Conservation (phyloP, 2,113 vertebrate genomes). For the Alosa alosa region DNA sequence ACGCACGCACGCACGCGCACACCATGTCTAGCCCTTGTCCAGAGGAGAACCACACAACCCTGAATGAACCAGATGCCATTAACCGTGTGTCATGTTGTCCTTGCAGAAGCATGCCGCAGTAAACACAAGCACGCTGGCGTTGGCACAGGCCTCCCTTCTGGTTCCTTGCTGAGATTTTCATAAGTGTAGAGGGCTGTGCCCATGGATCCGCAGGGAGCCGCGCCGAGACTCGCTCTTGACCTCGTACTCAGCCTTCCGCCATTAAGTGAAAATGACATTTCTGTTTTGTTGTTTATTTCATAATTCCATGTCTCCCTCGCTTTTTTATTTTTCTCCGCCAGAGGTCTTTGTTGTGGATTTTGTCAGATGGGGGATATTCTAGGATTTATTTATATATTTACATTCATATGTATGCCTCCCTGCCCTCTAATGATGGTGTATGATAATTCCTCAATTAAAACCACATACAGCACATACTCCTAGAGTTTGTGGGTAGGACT, state of each 20-base stretch:
- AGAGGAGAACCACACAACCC: background rate
- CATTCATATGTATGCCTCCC: slow-evolving; percentile 12
- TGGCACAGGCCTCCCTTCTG: background rate
- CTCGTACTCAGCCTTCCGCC: background rate
- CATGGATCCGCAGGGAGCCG: background rate
- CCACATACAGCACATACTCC: slow-evolving; percentile 25
- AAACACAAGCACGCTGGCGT: slow-evolving; percentile 33
- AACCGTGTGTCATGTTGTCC: slow-evolving; percentile 19
- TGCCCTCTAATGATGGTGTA: slow-evolving; percentile 38
- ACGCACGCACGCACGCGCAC: background rate
- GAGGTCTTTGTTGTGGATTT: slow-evolving; percentile 42
- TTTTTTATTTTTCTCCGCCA: slow-evolving; percentile 15
- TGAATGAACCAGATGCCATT: background rate
- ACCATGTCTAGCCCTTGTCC: background rate
- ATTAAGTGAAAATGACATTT: slow-evolving; percentile 36
- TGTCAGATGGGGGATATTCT: background rate
- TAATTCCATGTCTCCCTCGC: background rate
- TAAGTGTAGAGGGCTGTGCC: slow-evolving; percentile 20
- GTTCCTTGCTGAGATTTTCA: slow-evolving; percentile 14
- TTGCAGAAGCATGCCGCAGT: slow-evolving; percentile 17
- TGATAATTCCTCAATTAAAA: slow-evolving; percentile 43
- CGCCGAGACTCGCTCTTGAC: background rate
- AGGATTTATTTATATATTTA: slow-evolving; percentile 32
- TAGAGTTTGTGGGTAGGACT: slow-evolving; percentile 41
- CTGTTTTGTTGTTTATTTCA: slow-evolving; percentile 32